phyloP scores from a whole-genome alignment of 1,140 invertebrate genomes.

The Brachionus plicatilis region DNA sequence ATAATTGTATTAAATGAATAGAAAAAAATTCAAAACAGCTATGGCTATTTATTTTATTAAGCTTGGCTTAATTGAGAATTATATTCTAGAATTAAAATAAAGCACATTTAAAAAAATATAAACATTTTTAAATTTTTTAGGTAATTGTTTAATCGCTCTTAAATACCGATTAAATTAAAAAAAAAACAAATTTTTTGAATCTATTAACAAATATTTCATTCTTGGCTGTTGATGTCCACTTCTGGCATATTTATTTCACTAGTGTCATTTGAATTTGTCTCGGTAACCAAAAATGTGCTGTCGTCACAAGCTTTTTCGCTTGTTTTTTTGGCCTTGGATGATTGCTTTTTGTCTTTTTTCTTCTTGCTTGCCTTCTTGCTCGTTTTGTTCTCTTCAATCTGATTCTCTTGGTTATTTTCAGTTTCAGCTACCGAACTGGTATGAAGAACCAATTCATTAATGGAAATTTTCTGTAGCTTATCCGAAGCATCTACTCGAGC shows the following conservation, averaged over 20 bases:
- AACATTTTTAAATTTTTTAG: background rate
- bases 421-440: background rate
- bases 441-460: slow-evolving; percentile 15
- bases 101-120: slow-evolving; percentile 16
- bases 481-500: background rate
- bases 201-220: background rate
- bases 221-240: background rate
- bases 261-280: slow-evolving; percentile 21
- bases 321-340: background rate
- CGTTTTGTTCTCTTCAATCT: background rate
- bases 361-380: background rate
- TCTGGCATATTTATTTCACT: background rate
- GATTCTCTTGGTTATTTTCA: background rate
- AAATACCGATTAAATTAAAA: background rate
- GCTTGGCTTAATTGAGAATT: background rate
- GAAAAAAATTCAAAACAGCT: background rate
- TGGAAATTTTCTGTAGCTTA: background rate
- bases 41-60: background rate
- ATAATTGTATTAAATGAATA: background rate
- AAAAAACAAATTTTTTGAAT: background rate
- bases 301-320: background rate
- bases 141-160: background rate
- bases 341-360: slow-evolving; percentile 10
- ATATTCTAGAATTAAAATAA: background rate
- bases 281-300: background rate